A percentile compares a stretch with the other conserved stretches of the same genome.
Evolutionary conservation across 2,113 vertebrate species (phyloP).

Genomic region (Mesembrinibis cayennensis): DNA sequence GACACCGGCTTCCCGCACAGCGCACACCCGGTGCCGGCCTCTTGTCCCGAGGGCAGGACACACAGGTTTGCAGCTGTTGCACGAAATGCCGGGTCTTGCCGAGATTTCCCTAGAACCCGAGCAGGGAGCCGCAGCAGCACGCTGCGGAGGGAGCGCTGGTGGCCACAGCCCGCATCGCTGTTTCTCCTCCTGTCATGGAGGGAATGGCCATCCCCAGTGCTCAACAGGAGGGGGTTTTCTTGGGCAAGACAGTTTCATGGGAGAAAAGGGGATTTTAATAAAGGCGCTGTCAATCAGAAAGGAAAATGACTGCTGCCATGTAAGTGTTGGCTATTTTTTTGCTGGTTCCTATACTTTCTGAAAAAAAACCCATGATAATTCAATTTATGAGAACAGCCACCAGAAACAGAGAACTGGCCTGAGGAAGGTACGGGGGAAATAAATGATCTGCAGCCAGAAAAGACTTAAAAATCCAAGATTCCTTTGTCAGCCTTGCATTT

Average conservation of each 20-base stretch:
- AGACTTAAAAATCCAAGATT: background rate
- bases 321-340: background rate
- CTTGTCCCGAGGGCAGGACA: background rate
- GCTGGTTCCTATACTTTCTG: background rate
- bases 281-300: background rate
- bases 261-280: background rate
- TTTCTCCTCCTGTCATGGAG: background rate
- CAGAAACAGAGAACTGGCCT: background rate
- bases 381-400: background rate
- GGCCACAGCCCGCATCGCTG: background rate
- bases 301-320: background rate
- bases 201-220: background rate
- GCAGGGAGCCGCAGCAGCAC: background rate
- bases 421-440: background rate
- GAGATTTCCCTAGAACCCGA: background rate
- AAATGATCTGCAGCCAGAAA: background rate
- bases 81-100: background rate
- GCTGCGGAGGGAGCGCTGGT: background rate
- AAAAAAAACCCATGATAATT: background rate
- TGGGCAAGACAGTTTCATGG: background rate
- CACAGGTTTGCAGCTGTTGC: background rate
- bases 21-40: background rate
- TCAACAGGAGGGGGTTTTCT: background rate
- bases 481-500: background rate
- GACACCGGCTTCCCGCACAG: background rate